These are phyloP conservation scores for Limulus polyphemus DNA, from an alignment of 2,888 invertebrate species.

Conservation along the genomic window DNA sequence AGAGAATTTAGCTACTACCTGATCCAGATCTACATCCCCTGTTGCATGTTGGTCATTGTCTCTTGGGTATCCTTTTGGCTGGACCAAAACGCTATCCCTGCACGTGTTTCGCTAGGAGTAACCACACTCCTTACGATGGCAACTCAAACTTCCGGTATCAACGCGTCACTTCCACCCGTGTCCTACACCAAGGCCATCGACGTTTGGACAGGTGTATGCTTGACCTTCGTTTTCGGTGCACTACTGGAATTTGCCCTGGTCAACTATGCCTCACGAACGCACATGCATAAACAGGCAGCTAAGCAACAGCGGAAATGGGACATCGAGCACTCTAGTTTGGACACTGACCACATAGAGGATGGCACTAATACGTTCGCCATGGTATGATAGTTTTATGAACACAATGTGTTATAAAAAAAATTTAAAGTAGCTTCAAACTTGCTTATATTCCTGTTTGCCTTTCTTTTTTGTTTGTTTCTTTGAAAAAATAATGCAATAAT, in stretches of 20 bases:
- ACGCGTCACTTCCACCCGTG: constrained; percentile 90
- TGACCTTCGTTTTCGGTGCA: constrained; percentile 96
- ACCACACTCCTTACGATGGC: constrained; percentile 96
- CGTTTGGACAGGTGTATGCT: constrained; percentile 93
- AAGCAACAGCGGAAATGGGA: constrained; percentile 62
- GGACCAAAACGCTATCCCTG: constrained; percentile 90
- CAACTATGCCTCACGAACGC: constrained; percentile 90
- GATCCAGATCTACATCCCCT: constrained; percentile 98
- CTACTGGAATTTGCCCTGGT: constrained; percentile 94
- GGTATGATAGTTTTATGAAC: constrained; percentile 44
- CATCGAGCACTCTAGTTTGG: constrained; percentile 70
- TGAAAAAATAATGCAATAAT: too few species aligned
- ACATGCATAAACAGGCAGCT: constrained; percentile 50
- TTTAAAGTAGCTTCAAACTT: too few species aligned
- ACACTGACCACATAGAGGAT: constrained; percentile 76
- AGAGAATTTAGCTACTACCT: constrained; percentile 98
- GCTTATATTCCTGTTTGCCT: too few species aligned
- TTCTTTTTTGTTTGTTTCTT: too few species aligned
- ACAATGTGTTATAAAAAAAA: too few species aligned
- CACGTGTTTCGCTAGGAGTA: constrained; percentile 85
- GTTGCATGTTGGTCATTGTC: constrained; percentile 95
- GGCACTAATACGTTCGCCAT: constrained; percentile 74
- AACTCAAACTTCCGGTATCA: constrained; percentile 83
- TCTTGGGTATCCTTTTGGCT: constrained; percentile 95
- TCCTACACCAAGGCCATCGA: constrained; percentile 97